phyloP scores from a whole-genome alignment of 2,797 vertebrate genomes.

The Chiroxiphia lanceolata region DNA sequence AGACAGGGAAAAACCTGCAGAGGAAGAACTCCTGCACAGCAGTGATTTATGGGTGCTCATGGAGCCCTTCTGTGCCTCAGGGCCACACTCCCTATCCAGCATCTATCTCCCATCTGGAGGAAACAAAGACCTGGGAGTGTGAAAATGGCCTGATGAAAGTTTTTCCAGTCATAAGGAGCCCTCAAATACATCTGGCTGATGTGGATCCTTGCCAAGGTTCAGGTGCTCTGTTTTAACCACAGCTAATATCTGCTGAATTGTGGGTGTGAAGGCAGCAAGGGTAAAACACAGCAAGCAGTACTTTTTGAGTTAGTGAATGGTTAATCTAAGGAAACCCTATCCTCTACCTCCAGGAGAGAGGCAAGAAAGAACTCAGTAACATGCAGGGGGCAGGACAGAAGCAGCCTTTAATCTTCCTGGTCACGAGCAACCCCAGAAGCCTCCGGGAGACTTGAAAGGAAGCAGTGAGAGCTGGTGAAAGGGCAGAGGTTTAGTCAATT shows the following conservation, averaged over 20 bases:
- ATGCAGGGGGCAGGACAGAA: not conserved
- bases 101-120: not conserved
- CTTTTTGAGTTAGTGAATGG: not conserved
- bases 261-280: not conserved
- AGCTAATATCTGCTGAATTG: not conserved
- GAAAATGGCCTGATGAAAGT: not conserved
- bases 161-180: too few species aligned
- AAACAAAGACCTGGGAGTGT: not conserved
- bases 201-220: not conserved
- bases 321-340: not conserved
- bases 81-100: accelerated
- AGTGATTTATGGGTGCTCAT: not conserved
- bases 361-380: not conserved
- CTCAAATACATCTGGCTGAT: not conserved
- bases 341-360: not conserved
- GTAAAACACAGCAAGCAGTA: not conserved
- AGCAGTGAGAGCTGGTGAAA: not conserved
- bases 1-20: not conserved
- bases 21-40: not conserved
- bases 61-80: not conserved
- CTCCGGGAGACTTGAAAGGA: not conserved
- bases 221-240: not conserved
- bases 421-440: not conserved
- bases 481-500: not conserved
- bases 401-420: not conserved